A percentile compares a stretch with the other conserved stretches of the same genome.
phyloP scores from a whole-genome alignment of 1,140 invertebrate species.

The Panagrolaimus sp. region DNA sequence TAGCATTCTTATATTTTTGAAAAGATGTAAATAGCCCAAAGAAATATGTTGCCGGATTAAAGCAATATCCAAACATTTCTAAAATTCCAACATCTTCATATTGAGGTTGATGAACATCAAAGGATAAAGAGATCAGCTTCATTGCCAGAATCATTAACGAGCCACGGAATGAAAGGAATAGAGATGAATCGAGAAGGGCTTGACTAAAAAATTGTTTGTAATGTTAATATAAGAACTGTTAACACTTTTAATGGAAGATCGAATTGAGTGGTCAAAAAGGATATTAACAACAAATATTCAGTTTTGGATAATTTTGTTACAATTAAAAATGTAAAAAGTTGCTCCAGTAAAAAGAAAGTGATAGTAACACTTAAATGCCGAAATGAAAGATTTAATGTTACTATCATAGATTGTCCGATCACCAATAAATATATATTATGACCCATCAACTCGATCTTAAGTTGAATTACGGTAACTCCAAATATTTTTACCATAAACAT shows the following conservation, averaged over 20 bases:
- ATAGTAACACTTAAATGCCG: too few species aligned
- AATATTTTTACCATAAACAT: background rate
- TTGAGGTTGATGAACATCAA: background rate
- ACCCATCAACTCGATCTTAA: too few species aligned
- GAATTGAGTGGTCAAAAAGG: too few species aligned
- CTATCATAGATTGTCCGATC: too few species aligned
- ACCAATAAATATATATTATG: too few species aligned
- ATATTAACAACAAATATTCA: too few species aligned
- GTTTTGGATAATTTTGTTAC: too few species aligned
- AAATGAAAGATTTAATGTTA: too few species aligned
- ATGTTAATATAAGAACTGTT: background rate
- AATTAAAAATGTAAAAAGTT: too few species aligned
- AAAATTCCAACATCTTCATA: background rate
- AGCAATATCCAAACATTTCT: background rate
- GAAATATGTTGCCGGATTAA: slow-evolving; percentile 5
- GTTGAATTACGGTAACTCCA: too few species aligned
- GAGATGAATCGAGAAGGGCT: background rate
- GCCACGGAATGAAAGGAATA: background rate
- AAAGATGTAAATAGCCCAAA: slow-evolving; percentile 2
- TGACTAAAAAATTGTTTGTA: background rate
- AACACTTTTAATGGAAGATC: too few species aligned
- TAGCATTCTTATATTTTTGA: slow-evolving; percentile 2
- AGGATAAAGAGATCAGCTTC: background rate
- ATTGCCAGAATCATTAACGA: background rate
- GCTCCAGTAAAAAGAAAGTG: too few species aligned